Evolutionary conservation across 1,140 invertebrate species (phyloP).

Genomic region (Telenomus remus): DNA sequence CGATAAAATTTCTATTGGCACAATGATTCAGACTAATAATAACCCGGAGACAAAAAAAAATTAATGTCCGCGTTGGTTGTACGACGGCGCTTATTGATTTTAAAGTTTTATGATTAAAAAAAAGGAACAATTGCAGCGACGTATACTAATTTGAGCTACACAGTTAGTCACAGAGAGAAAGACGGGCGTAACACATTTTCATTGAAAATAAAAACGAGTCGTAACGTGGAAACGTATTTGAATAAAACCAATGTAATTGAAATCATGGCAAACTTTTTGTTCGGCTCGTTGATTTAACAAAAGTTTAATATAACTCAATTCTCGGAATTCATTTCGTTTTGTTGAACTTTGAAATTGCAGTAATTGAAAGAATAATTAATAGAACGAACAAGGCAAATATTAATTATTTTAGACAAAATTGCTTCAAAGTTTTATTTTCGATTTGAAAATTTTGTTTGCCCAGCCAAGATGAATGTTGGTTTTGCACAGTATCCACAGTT

Average conservation of each 20-base stretch:
- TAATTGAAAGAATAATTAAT: slow-evolving; percentile 50
- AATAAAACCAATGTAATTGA: slow-evolving; percentile 54
- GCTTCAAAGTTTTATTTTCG: slow-evolving; percentile 35
- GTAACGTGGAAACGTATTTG: slow-evolving; percentile 37
- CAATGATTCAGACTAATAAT: too few relatives aligned
- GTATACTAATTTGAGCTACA: slow-evolving; percentile 22
- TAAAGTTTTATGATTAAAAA: too few relatives aligned
- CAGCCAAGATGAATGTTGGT: slow-evolving; percentile 19
- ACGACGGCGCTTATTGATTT: not conserved
- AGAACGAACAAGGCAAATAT: slow-evolving; percentile 30
- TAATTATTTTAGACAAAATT: slow-evolving; percentile 43
- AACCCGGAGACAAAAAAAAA: too few relatives aligned
- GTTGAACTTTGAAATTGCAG: slow-evolving; percentile 27
- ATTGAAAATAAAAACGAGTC: slow-evolving; percentile 26
- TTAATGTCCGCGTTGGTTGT: not conserved
- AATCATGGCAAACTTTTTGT: slow-evolving; percentile 43
- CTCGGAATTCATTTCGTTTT: slow-evolving; percentile 23
- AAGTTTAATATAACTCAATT: slow-evolving; percentile 46
- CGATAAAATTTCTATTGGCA: slow-evolving; percentile 26
- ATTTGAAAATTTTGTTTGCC: slow-evolving; percentile 35
- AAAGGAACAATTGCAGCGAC: slow-evolving; percentile 12
- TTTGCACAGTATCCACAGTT: slow-evolving; percentile 38
- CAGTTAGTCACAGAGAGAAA: slow-evolving; percentile 6
- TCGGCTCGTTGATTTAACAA: slow-evolving; percentile 46
- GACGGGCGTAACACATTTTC: slow-evolving; percentile 25